Conservation (phyloP, 2,888 invertebrate species). For the Xestobium rufovillosum region DNA sequence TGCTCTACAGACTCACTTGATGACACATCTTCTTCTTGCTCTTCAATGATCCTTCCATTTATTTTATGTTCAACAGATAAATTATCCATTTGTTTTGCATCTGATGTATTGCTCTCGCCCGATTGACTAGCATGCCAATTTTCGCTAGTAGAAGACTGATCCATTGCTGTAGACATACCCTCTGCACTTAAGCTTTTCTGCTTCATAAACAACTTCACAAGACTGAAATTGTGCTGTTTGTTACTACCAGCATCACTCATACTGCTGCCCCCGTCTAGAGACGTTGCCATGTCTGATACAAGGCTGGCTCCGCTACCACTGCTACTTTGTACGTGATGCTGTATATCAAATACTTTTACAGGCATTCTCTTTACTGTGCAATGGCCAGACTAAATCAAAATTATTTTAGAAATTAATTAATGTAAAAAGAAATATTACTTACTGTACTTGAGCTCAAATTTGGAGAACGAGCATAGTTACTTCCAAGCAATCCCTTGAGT, state of each 20-base stretch:
- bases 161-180: constrained; percentile 60
- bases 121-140: constrained; percentile 69
- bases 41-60: constrained; percentile 43
- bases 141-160: constrained; percentile 65
- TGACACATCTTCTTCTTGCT: constrained; percentile 47
- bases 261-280: constrained; percentile 37
- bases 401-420: constrained; percentile 3
- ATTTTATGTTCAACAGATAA: constrained; percentile 39
- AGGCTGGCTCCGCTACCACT: constrained; percentile 33
- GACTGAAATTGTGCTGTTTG: constrained; percentile 62
- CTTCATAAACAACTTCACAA: constrained; percentile 83
- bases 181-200: constrained; percentile 79
- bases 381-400: constrained; percentile 31
- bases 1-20: constrained; percentile 46
- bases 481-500: constrained; percentile 39
- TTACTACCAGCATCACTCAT: constrained; percentile 29
- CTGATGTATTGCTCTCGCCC: constrained; percentile 51
- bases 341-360: constrained; percentile 43
- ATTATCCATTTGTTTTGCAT: constrained; percentile 38
- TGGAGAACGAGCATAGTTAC: constrained; percentile 2
- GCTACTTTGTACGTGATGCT: constrained; percentile 39
- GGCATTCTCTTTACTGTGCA: constrained; percentile 34
- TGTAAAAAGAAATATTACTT: constrained; percentile 4
- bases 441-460: neutral
- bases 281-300: constrained; percentile 42